These are phyloP conservation scores for Melanostoma mellinum DNA, from an alignment of 2,888 invertebrate species.

Conservation along the genomic window DNA sequence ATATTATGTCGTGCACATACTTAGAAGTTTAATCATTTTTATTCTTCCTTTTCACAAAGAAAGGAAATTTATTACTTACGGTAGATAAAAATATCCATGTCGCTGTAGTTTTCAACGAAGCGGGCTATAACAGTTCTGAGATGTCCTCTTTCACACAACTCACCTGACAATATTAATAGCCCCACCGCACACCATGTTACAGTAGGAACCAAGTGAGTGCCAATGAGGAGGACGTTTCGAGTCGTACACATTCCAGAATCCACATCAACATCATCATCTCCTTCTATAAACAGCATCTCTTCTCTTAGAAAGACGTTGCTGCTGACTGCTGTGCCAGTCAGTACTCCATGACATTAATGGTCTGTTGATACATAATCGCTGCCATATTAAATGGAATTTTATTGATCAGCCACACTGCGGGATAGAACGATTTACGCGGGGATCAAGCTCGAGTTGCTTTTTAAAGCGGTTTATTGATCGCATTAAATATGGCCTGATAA, in stretches of 20 bases:
- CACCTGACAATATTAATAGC: slow-evolving; percentile 28
- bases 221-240: slow-evolving; percentile 29
- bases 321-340: slow-evolving; percentile 81
- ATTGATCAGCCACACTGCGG: slow-evolving; percentile 75
- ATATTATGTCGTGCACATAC: slow-evolving; percentile 78
- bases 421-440: slow-evolving; percentile 46
- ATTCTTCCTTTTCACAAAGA: slow-evolving; percentile 75
- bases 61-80: slow-evolving; percentile 67
- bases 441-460: slow-evolving; percentile 77
- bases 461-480: slow-evolving; percentile 84
- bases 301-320: slow-evolving; percentile 71
- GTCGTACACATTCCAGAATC: slow-evolving; percentile 37
- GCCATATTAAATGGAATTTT: slow-evolving; percentile 82
- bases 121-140: slow-evolving; percentile 14
- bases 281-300: slow-evolving; percentile 49
- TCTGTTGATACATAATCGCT: slow-evolving; percentile 82
- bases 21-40: slow-evolving; percentile 77
- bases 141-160: slow-evolving; percentile 11
- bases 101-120: slow-evolving; percentile 17
- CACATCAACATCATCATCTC: slow-evolving; percentile 48
- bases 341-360: slow-evolving; percentile 81
- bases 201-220: slow-evolving; percentile 15
- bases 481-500: slow-evolving; percentile 82
- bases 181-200: slow-evolving; percentile 32
- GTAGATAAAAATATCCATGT: slow-evolving; percentile 22